A percentile compares a stretch with the other conserved stretches of the same genome.
phyloP scores from a whole-genome alignment of 2,113 vertebrate genomes.

The Natator depressus region DNA sequence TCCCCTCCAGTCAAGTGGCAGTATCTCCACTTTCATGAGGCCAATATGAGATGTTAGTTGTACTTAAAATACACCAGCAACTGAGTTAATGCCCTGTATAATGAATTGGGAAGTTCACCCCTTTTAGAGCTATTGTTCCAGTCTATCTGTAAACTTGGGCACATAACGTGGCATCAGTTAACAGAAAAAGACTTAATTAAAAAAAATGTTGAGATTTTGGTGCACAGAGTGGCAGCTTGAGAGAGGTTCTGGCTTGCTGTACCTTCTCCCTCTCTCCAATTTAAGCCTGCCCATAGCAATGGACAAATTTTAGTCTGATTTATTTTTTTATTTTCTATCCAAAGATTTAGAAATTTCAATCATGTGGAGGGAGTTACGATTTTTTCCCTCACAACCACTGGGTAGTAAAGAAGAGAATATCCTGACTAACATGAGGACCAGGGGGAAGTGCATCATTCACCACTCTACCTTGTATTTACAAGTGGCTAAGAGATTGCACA shows the following conservation, averaged over 20 bases:
- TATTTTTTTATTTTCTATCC: neutral
- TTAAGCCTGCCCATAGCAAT: neutral
- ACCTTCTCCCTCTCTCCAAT: neutral
- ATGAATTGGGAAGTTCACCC: neutral
- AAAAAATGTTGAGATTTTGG: neutral
- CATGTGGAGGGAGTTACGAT: rapidly evolving
- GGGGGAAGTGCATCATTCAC: neutral
- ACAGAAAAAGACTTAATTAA: neutral
- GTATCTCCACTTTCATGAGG: neutral
- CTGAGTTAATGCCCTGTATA: neutral
- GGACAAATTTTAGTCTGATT: neutral
- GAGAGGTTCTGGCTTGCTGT: neutral
- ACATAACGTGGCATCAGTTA: neutral
- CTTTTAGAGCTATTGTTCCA: neutral
- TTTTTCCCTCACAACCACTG: neutral
- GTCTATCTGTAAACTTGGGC: neutral
- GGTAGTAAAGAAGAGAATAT: neutral
- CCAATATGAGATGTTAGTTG: neutral
- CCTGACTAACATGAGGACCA: neutral
- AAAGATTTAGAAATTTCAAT: neutral
- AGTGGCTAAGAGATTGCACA: neutral
- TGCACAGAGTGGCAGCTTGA: neutral
- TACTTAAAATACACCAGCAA: neutral
- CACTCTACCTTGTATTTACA: slow-evolving; percentile 25
- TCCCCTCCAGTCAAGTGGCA: neutral